Percentiles rank a stretch among this genome's conserved stretches.
phyloP scores from a whole-genome alignment of 2,888 invertebrate genomes.

The Eulithis testata region DNA sequence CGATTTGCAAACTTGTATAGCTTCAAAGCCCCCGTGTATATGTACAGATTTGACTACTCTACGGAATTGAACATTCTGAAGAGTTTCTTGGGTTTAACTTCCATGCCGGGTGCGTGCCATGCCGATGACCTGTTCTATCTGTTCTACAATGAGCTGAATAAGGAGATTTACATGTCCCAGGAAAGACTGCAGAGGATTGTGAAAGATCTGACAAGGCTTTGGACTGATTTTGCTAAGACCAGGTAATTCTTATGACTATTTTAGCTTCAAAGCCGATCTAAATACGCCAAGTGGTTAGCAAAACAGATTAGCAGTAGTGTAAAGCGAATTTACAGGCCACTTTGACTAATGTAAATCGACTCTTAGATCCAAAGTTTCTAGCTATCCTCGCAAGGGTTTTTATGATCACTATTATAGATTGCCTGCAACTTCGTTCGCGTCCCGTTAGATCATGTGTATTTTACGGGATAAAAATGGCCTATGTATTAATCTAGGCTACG shows the following conservation, averaged over 20 bases:
- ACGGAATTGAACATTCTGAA: slow-evolving; percentile 66
- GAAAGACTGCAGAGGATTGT: slow-evolving; percentile 60
- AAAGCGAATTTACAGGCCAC: too few species aligned
- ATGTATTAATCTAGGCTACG: too few species aligned
- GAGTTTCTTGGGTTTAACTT: slow-evolving; percentile 38
- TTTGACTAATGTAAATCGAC: too few species aligned
- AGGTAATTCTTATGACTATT: slow-evolving; percentile 48
- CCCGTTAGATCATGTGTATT: too few species aligned
- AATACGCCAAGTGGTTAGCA: too few species aligned
- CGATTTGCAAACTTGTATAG: slow-evolving; percentile 58
- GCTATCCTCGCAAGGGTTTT: too few species aligned
- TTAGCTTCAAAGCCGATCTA: too few species aligned
- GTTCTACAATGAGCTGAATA: slow-evolving; percentile 65
- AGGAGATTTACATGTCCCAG: slow-evolving; percentile 52
- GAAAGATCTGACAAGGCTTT: slow-evolving; percentile 67
- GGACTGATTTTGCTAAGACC: slow-evolving; percentile 74
- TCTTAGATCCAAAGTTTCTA: too few species aligned
- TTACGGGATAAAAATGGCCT: too few species aligned
- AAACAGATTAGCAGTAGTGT: too few species aligned
- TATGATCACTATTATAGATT: too few species aligned
- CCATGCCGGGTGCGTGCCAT: slow-evolving; percentile 70
- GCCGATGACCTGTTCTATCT: slow-evolving; percentile 79
- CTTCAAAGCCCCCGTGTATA: slow-evolving; percentile 50
- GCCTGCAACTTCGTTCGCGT: too few species aligned
- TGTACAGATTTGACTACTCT: slow-evolving; percentile 63